Base-by-base conservation (phyloP, 1,140 invertebrate genomes). In the Drosophila sechellia region DNA sequence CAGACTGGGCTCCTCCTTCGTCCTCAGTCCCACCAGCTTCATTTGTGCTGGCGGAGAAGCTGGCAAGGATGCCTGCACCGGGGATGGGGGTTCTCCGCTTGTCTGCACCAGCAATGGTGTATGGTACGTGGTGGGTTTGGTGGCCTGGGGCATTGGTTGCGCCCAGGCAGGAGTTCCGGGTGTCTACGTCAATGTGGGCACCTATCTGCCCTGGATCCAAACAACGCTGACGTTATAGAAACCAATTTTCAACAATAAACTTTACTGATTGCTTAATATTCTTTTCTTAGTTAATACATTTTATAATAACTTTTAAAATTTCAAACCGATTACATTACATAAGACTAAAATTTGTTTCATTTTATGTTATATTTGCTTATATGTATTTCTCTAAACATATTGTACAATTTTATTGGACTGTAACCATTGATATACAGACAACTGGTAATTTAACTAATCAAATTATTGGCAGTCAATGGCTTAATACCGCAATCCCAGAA, bases 121-220 rank as follows among this genome's bases (percentile, higher is more conserved):
- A 69, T 95, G 65, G 93, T 96, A 83, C 54, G 90, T 92, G 0
- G 94, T 94, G 13, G 96, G 96, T 0, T 73, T 97, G 37, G 96
- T 96, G 1, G 93, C 95, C 5, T 96, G 96, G 96, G 96, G 96
- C 1, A 94, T 96, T 31, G 95, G 95, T 25, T 96, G 96, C 77
- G 95, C 94, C 1, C 92, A 91, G 45, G 75, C 93, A 5, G 94
- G 94, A 52, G 93, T 96, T 20, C 95, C 96, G 4, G 96, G 94
- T 0, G 95, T 95, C 2, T 96, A 96, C 73, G 94, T 95, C 0
- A 95, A 96, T 71, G 93, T 96, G 1, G 93, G 92, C 5, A 94
- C 93, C 31, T 94, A 94, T 54, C 56, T 95, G 25, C 81, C 94
- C 20, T 96, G 95, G 95, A 96, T 96, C 50, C 90, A 92, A 54